A percentile compares a stretch with the other conserved stretches of the same genome.
Evolutionary conservation across 2,113 vertebrate genomes (phyloP).

Genomic region (Lepisosteus oculatus): DNA sequence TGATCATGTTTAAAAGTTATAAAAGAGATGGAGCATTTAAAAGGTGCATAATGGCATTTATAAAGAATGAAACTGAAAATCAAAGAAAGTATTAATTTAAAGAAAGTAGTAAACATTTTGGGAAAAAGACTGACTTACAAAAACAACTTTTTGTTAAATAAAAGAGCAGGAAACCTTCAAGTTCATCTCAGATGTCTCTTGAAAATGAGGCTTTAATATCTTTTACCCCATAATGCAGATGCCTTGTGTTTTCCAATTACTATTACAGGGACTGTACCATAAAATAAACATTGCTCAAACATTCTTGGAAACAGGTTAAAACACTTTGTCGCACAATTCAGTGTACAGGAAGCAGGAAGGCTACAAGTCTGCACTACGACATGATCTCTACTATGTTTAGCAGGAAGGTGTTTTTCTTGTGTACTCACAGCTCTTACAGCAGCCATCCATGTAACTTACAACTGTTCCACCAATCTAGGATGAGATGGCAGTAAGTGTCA

Average conservation of each 20-base stretch:
- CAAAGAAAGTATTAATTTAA: constrained; percentile 31
- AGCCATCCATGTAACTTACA: constrained; percentile 91
- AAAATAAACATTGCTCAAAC: constrained; percentile 43
- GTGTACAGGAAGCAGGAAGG: constrained; percentile 19
- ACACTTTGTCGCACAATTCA: constrained; percentile 40
- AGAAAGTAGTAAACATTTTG: constrained; percentile 16
- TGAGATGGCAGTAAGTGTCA: constrained; percentile 17
- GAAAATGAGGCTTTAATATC: constrained; percentile 14
- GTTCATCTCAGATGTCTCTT: constrained; percentile 11
- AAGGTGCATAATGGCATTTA: not conserved
- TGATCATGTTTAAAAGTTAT: no score
- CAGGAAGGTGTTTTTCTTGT: not conserved
- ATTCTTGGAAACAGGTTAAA: constrained; percentile 36
- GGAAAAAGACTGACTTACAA: constrained; percentile 2
- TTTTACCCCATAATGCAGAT: constrained; percentile 1
- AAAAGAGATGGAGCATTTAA: no score
- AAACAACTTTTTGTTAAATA: constrained; percentile 6
- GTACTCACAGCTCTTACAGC: constrained; percentile 95
- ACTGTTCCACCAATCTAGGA: constrained; percentile 85
- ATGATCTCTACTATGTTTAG: not conserved
- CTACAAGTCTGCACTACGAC: constrained; percentile 15
- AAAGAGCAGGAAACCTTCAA: not conserved
- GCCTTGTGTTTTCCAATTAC: constrained; percentile 8
- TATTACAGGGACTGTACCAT: not conserved
- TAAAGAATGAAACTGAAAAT: constrained; percentile 42